phyloP scores from a whole-genome alignment of 2,888 invertebrate species.

The Rosalia funebris region DNA sequence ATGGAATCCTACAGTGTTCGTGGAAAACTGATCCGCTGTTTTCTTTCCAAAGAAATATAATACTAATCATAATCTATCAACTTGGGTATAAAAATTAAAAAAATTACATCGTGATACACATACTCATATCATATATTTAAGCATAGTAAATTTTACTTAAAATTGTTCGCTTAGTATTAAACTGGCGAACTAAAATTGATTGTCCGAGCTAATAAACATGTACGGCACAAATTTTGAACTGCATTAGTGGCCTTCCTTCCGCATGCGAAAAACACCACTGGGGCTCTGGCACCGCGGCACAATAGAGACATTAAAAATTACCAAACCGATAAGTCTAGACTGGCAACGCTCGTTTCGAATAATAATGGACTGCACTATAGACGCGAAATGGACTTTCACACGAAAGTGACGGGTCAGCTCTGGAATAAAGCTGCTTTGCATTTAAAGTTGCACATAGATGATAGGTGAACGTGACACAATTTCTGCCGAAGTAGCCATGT shows the following conservation, averaged over 20 bases:
- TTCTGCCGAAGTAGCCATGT: too few relatives aligned
- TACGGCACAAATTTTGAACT: not conserved
- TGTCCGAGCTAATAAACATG: too few relatives aligned
- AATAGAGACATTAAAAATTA: constrained; percentile 6
- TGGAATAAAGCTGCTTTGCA: not conserved
- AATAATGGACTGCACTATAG: not conserved
- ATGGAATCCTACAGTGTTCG: too few relatives aligned
- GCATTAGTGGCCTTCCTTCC: not conserved
- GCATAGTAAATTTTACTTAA: too few relatives aligned
- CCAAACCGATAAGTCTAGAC: constrained; percentile 3
- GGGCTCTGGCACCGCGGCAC: not conserved
- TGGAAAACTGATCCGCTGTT: too few relatives aligned
- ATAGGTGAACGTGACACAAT: not conserved
- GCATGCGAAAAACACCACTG: not conserved
- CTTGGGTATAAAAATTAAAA: too few relatives aligned
- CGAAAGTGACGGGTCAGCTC: not conserved
- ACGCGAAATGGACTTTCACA: constrained; percentile 2
- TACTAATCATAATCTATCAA: too few relatives aligned
- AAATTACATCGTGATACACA: too few relatives aligned
- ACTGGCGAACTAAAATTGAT: too few relatives aligned
- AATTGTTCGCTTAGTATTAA: too few relatives aligned
- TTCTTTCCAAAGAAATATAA: too few relatives aligned
- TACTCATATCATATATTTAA: too few relatives aligned
- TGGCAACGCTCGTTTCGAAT: not conserved
- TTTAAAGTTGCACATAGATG: not conserved